These are phyloP conservation scores for Aromia moschata DNA, from an alignment of 2,888 invertebrate species.

Conservation along the genomic window DNA sequence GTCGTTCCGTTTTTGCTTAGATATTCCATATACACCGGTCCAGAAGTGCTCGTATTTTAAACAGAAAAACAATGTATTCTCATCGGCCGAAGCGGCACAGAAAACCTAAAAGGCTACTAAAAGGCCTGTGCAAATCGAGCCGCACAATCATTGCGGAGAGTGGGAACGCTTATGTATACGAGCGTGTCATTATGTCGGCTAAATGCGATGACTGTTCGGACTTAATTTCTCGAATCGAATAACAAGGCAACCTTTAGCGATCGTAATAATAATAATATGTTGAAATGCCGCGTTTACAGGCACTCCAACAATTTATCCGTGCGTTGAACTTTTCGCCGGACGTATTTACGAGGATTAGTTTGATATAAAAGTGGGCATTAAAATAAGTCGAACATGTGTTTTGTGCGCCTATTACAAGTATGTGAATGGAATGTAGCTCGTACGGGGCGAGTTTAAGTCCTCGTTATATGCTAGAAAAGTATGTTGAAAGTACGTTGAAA, in stretches of 20 bases:
- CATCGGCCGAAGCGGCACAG: not conserved
- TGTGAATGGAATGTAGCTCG: not conserved
- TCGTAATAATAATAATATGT: conserved; percentile 9
- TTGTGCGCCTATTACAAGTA: not conserved
- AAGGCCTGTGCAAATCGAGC: not conserved
- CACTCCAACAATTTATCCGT: conserved; percentile 5
- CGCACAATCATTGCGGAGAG: conserved; percentile 1
- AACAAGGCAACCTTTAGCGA: conserved; percentile 13
- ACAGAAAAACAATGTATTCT: too few species aligned
- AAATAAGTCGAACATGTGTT: not conserved
- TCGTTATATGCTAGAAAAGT: too few species aligned
- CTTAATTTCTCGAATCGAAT: conserved; percentile 12
- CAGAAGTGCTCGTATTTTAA: too few species aligned
- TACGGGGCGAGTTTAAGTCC: not conserved
- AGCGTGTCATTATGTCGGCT: conserved; percentile 1
- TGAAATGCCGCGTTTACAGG: conserved; percentile 7
- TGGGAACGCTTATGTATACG: not conserved
- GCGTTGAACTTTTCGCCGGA: conserved; percentile 1
- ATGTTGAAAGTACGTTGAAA: too few species aligned
- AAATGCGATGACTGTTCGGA: conserved; percentile 2
- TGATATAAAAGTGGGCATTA: not conserved
- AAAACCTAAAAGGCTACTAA: not conserved
- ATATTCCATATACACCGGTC: too few species aligned
- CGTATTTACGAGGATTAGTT: not conserved
- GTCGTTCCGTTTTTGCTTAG: too few species aligned